A percentile compares a stretch with the other conserved stretches of the same genome.
phyloP scores from a whole-genome alignment of 2,888 invertebrate species.

The Drosophila borealis region DNA sequence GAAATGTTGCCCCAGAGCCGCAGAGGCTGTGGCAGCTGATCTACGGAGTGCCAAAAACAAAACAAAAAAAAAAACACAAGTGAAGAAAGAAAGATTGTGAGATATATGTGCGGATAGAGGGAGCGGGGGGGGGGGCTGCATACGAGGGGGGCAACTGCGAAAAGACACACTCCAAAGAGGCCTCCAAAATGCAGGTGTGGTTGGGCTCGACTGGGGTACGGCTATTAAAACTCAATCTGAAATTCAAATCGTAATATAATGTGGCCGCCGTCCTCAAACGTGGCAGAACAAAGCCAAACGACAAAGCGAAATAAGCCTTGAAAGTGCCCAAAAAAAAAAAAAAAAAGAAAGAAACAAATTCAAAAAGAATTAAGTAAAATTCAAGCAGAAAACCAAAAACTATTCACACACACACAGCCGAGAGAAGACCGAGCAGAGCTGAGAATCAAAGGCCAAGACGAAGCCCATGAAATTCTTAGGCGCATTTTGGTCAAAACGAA shows the following conservation, averaged over 20 bases:
- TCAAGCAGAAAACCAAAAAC: conserved; percentile 56
- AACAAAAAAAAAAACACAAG: conserved; percentile 18
- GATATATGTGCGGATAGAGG: conserved; percentile 9
- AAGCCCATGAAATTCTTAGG: conserved; percentile 68
- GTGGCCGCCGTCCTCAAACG: conserved; percentile 39
- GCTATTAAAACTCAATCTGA: conserved; percentile 81
- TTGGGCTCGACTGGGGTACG: conserved; percentile 34
- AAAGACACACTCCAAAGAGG: conserved; percentile 53
- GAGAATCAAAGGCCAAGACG: conserved; percentile 59
- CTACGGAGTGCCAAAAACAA: conserved; percentile 32
- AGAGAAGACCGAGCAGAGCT: conserved; percentile 11
- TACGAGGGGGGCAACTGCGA: conserved; percentile 47
- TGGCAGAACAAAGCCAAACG: conserved; percentile 59
- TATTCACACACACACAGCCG: conserved; percentile 61
- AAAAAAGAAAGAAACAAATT: conserved; percentile 1
- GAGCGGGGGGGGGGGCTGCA: background rate
- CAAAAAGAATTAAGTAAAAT: conserved; percentile 6
- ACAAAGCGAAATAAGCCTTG: conserved; percentile 58
- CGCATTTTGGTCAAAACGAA: conserved; percentile 56
- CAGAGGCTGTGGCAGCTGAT: conserved; percentile 19
- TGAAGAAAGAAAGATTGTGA: conserved; percentile 19
- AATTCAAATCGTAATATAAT: conserved; percentile 78
- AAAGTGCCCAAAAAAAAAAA: conserved; percentile 47
- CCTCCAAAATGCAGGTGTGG: conserved; percentile 61
- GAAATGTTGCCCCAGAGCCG: conserved; percentile 38